phyloP scores from a whole-genome alignment of 2,113 vertebrate genomes.

The Odontesthes bonariensis region DNA sequence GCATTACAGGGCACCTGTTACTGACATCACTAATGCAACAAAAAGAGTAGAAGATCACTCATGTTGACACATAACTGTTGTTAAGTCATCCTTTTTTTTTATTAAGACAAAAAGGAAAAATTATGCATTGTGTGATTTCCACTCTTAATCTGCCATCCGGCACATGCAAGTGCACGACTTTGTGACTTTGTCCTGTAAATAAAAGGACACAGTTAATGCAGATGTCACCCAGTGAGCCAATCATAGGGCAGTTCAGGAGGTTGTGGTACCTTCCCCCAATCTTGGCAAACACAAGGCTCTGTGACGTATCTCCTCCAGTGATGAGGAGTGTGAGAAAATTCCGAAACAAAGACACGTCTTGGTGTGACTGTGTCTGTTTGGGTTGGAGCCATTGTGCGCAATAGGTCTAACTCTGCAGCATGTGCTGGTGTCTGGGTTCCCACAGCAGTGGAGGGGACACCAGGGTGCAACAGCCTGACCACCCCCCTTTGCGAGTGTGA shows the following conservation, averaged over 20 bases:
- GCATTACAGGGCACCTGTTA: slow-evolving; percentile 61
- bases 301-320: slow-evolving; percentile 53
- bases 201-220: slow-evolving; percentile 34
- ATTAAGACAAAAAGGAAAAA: not conserved
- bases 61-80: not conserved
- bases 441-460: slow-evolving; percentile 52
- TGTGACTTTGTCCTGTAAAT: slow-evolving; percentile 10
- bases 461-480: slow-evolving; percentile 56
- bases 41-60: not conserved
- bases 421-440: slow-evolving; percentile 59
- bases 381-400: slow-evolving; percentile 59
- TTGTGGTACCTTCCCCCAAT: slow-evolving; percentile 19
- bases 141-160: not conserved
- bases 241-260: slow-evolving; percentile 17
- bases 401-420: slow-evolving; percentile 46
- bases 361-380: slow-evolving; percentile 53
- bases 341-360: slow-evolving; percentile 73
- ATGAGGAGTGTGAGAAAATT: slow-evolving; percentile 65
- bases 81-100: not conserved
- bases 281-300: slow-evolving; percentile 41
- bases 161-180: slow-evolving; percentile 11
- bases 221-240: slow-evolving; percentile 42
- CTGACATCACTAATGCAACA: slow-evolving; percentile 17
- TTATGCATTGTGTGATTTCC: not conserved
- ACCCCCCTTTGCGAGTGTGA: slow-evolving; percentile 55